These are phyloP conservation scores for Spermophilus dauricus DNA, from an alignment of 2,113 vertebrate species.

Conservation along the genomic window DNA sequence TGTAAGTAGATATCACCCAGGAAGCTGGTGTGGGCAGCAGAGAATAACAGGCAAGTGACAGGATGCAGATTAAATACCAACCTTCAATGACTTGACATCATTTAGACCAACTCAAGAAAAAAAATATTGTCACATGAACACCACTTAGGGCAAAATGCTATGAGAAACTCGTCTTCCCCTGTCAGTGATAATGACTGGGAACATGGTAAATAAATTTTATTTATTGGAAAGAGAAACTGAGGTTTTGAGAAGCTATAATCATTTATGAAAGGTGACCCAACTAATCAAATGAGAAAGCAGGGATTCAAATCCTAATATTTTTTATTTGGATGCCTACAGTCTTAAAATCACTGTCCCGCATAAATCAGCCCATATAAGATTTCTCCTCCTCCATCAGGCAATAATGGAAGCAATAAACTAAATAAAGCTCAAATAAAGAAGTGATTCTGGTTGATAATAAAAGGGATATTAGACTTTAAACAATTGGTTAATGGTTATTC, in stretches of 20 bases:
- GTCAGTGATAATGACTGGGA: not conserved
- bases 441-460: conserved; percentile 56
- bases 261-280: not conserved
- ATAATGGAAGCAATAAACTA: conserved; percentile 40
- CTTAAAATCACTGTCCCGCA: conserved; percentile 26
- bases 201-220: not conserved
- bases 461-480: conserved; percentile 39
- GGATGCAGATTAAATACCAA: not conserved
- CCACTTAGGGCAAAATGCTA: not conserved
- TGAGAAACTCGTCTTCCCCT: not conserved
- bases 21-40: not conserved
- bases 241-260: not conserved
- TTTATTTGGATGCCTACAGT: not conserved
- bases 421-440: conserved; percentile 54
- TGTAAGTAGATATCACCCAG: not conserved
- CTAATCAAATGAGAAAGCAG: not conserved
- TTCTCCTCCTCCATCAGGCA: not conserved
- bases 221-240: conserved; percentile 42
- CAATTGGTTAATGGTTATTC: not conserved
- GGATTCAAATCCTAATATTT: not conserved
- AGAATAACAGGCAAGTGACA: not conserved
- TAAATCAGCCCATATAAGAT: not conserved
- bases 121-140: not conserved
- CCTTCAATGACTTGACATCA: not conserved
- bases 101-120: not conserved